phyloP scores from a whole-genome alignment of 1,140 invertebrate genomes.

The Tenebrio molitor region DNA sequence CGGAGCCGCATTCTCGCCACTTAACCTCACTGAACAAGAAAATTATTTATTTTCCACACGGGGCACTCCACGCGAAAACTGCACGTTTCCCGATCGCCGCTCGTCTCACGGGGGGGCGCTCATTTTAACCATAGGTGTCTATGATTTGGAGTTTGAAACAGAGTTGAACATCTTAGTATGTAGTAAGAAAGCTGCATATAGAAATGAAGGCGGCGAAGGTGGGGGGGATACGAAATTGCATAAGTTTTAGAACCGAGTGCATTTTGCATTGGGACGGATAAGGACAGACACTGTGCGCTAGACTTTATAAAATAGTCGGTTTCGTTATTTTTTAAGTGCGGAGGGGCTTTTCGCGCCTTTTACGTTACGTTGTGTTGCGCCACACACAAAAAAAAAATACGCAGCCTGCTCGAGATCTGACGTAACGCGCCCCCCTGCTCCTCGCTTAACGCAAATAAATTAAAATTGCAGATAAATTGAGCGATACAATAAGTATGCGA shows the following conservation, averaged over 20 bases:
- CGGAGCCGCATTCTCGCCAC: conserved; percentile 10
- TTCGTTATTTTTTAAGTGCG: conserved; percentile 8
- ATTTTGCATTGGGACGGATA: conserved; percentile 41
- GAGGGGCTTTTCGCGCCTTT: not conserved
- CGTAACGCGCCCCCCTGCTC: not conserved
- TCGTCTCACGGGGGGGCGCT: not conserved
- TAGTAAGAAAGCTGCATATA: conserved; percentile 60
- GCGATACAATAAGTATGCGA: conserved; percentile 26
- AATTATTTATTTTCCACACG: conserved; percentile 21
- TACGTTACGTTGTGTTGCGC: not conserved
- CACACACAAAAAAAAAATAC: conserved; percentile 6
- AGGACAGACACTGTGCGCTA: conserved; percentile 24
- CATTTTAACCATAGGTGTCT: conserved; percentile 61
- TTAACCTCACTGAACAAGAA: conserved; percentile 25
- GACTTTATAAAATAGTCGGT: conserved; percentile 1
- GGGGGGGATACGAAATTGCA: conserved; percentile 59
- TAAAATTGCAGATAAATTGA: conserved; percentile 34
- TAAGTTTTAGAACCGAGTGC: conserved; percentile 48
- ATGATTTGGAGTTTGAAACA: conserved; percentile 60
- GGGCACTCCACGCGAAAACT: not conserved
- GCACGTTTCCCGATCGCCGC: not conserved
- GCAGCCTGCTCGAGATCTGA: conserved; percentile 19
- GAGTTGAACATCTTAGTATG: conserved; percentile 58
- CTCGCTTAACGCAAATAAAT: conserved; percentile 20
- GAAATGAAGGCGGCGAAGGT: conserved; percentile 57